Base-by-base conservation (phyloP, 2,113 vertebrate genomes). In the Vireo altiloquus region DNA sequence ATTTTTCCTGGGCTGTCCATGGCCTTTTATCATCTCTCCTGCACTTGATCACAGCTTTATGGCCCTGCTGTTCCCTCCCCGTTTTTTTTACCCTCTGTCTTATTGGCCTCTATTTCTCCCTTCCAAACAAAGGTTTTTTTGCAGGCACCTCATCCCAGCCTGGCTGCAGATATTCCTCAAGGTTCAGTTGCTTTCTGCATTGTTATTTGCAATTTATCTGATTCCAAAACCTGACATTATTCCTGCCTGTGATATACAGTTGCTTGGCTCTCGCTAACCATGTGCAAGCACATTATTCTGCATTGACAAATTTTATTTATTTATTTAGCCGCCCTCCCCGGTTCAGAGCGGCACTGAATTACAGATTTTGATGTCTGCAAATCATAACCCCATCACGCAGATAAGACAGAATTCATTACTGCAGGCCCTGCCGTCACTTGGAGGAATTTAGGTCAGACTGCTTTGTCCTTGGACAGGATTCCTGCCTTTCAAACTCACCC, bases 161-260 rank as follows among this genome's bases (percentile, higher is more conserved):
- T 30, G 66, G 83, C 95, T 79, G 49, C 46, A 24, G 88, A 46
- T 92, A 57, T 27, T 95, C 84, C 96, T 98, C 93, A 95, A 96
- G 95, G 83, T 91, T 97, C 94, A 85, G 71, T 95, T 94, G 90
- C 61, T 97, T 87, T 89, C 95, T 88, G 78, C 56, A 40, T 88
- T 95, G 94, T 97, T 97, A 97, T 97, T 97, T 97, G 89, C 95
- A 97, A 97, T 97, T 97, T 97, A 97, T 97, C 96, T 93, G 97
- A 97, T 97, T 97, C 94, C 80, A 93, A 97, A 97, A 85, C 91
- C 92, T 97, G 97, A 96, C 96, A 95, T 95, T 95, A 93, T 85
- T 96, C 94, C 39, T 82, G 23, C 19, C 80, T 59, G 72, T 91
- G 91, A 89, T 90, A 42, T 61, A 88, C 89, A 87, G 54, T 64